Conservation (phyloP, 2,888 invertebrate species). For the Nezara viridula region DNA sequence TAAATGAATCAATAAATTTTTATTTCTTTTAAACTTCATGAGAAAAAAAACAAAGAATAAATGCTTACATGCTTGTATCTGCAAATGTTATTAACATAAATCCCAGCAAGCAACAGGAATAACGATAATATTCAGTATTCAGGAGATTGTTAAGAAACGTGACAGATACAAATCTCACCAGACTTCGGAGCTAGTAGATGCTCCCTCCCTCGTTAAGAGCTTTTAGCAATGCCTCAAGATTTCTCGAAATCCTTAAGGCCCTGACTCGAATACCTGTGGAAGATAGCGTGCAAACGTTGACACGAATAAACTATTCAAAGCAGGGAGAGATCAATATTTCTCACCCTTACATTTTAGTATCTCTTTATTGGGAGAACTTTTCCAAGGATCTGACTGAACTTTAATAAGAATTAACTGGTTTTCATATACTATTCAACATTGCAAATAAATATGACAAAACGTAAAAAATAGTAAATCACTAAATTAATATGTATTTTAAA, state of each 20-base stretch:
- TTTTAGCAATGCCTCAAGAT: background rate
- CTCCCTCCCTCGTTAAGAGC: background rate
- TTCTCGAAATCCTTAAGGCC: background rate
- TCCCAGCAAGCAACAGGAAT: background rate
- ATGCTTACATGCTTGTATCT: background rate
- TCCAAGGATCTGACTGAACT: background rate
- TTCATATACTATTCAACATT: background rate
- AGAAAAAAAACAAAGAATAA: background rate
- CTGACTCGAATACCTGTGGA: background rate
- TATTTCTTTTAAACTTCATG: too few species aligned
- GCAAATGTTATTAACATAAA: background rate
- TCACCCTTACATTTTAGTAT: constrained; percentile 18
- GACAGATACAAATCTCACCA: constrained; percentile 24
- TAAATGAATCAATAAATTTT: too few species aligned
- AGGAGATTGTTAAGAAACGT: background rate
- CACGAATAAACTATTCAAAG: background rate
- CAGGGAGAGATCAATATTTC: background rate
- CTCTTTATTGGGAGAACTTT: background rate
- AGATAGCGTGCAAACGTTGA: background rate
- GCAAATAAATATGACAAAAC: too few species aligned
- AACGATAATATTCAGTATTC: constrained; percentile 16
- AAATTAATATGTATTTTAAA: too few species aligned
- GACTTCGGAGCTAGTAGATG: background rate
- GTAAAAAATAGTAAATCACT: too few species aligned
- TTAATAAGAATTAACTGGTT: too few species aligned